Evolutionary conservation across 2,113 vertebrate species (phyloP).

Genomic region (Salminus brasiliensis): DNA sequence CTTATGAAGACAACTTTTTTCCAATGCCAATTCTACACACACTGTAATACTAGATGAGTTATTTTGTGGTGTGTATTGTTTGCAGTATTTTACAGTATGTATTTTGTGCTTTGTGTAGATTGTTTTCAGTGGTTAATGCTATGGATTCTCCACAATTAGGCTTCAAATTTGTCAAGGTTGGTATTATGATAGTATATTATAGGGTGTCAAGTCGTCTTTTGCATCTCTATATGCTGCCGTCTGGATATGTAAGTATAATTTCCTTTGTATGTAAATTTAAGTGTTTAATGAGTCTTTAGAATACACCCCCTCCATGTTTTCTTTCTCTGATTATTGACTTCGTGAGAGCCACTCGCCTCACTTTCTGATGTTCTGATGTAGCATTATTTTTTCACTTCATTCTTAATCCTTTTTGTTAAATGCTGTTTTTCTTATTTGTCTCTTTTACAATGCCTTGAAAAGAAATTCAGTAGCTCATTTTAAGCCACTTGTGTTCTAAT

Average conservation of each 20-base stretch:
- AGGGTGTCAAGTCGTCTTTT: background rate
- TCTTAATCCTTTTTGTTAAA: background rate
- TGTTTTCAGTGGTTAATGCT: no score
- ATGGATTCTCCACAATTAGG: no score
- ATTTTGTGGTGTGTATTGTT: background rate
- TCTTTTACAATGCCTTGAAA: no score
- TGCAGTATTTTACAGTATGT: background rate
- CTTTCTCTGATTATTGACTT: background rate
- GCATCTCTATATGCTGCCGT: background rate
- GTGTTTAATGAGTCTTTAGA: background rate
- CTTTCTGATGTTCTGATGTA: no score
- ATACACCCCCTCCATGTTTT: no score
- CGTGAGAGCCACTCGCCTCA: no score
- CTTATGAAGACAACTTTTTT: constrained; percentile 18
- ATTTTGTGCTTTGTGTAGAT: background rate
- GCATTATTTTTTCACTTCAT: background rate
- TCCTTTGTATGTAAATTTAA: background rate
- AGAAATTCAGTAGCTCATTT: no score
- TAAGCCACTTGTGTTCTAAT: no score
- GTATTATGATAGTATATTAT: background rate
- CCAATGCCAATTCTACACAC: constrained; percentile 28
- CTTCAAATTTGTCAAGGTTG: no score
- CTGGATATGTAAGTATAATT: background rate
- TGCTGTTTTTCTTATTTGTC: background rate
- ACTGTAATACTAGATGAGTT: background rate